Evolutionary conservation across 2,888 invertebrate species (phyloP), one percentile per base, ranked within the genome.

Genomic region (Cantharis rustica): DNA sequence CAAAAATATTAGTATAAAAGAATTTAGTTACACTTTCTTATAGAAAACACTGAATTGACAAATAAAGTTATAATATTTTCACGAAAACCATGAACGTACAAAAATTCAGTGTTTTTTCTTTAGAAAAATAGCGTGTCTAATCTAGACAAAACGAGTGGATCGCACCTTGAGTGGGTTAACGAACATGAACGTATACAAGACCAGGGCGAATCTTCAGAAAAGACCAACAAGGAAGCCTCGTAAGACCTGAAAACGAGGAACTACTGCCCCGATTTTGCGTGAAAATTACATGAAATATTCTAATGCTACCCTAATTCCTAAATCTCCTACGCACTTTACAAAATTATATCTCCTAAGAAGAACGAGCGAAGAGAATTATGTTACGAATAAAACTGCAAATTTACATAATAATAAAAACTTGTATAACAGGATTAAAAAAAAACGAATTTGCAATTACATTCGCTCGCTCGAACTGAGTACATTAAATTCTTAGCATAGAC

Each of bases 161-260:
- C 87, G 87, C 86, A 87, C 87, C 87, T 87, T 87, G 83, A 82
- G 81, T 80, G 82, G 85, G 86, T 85, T 87, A 87, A 81, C 84
- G 85, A 83, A 86, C 84, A 85, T 82, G 83, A 83, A 86, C 85
- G 86, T 86, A 87, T 84, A 87, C 85, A 85, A 86, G 84, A 84
- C 87, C 87, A 83, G 87, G 86, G 80, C 85, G 86, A 84, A 87
- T 85, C 84, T 86, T 85, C 85, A 86, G 83, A 84, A 86, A 86
- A 85, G 86, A 86, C 87, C 87, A 86, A 84, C 82, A 84, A 84
- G 86, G 84, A 81, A 85, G 85, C 83, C 86, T 84, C 84, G 84
- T 84, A 84, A 85, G 84, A 88, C 87, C 87, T 88, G 88, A 86
- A 88, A 88, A 86, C 85, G 85, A 86, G 83, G 84, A 85, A 87